phyloP scores from a whole-genome alignment of 2,113 vertebrate species.

The Alouatta palliata region DNA sequence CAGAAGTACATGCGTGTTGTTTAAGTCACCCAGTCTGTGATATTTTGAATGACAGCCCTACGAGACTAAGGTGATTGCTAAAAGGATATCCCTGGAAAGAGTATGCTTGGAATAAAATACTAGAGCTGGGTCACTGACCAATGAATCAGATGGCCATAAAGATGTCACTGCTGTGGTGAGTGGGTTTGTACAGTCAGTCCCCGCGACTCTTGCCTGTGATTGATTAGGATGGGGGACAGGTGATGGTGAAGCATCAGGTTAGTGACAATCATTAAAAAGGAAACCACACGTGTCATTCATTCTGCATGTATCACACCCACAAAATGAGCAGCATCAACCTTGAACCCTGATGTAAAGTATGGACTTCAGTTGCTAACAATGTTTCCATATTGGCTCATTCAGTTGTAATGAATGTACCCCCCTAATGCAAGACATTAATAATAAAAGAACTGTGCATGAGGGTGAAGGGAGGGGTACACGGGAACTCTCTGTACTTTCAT shows the following conservation, averaged over 20 bases:
- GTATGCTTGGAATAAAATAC: not conserved
- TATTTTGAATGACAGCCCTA: not conserved
- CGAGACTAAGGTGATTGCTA: not conserved
- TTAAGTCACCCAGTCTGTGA: not conserved
- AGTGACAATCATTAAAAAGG: not conserved
- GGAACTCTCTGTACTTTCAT: not conserved
- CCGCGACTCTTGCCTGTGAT: too few species aligned
- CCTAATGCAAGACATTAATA: not conserved
- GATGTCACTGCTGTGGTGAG: not conserved
- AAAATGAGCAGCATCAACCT: not conserved
- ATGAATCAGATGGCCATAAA: not conserved
- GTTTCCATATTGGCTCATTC: not conserved
- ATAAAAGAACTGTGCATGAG: rapidly evolving
- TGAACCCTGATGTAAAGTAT: not conserved
- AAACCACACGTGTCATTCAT: not conserved
- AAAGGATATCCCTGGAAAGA: not conserved
- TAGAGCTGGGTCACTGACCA: not conserved
- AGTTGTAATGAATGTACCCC: not conserved
- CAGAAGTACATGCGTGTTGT: not conserved
- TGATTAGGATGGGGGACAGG: not conserved
- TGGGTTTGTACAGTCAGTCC: not conserved
- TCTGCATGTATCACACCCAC: not conserved
- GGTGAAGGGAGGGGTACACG: too few species aligned
- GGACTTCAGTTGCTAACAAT: not conserved
- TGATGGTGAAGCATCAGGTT: too few species aligned